Evolutionary conservation across 2,888 invertebrate species (phyloP), one percentile per base, ranked within the genome.

Genomic region (Alsophila aescularia): DNA sequence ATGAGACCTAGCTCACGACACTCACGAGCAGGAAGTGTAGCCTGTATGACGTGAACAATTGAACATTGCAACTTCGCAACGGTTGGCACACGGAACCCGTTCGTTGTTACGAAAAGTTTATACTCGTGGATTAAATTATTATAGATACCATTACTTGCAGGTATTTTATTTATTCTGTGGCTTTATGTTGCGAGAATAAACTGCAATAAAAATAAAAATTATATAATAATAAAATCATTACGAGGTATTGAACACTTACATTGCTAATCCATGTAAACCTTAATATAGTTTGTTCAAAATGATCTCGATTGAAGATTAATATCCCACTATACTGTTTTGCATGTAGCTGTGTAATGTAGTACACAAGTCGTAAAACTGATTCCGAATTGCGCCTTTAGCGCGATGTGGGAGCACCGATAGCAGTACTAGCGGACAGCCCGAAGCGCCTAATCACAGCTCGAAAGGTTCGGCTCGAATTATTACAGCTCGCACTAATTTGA

Each of bases 401-500:
- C 34, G 49, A 44, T 32, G 39, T 49, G 48, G 37, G 36, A 34
- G 39, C 36, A 16, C 39, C 10, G 44, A n/a, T n/a, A n/a, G n/a
- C n/a, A n/a, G n/a, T n/a, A n/a, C 50, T 34, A 47, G 56, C 52
- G 53, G 64, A 59, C 63, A 56, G 66, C 64, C 62, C 64, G 55
- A 59, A 62, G 64, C 67, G 64, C 61, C 77, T 80, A 79, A 81
- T 77, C 76, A 70, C 73, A 53, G 73, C 67, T 73, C 68, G 72
- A 81, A 77, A 70, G 75, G 79, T 75, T 75, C 75, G 79, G 69
- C 73, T 82, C 80, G 79, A 85, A 85, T 84, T 83, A 85, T 83
- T 86, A 80, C 85, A 86, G 78, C 85, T 83, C 81, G 85, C 81
- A 85, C 83, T 87, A 87, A 89, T 88, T 88, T 88, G 83, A 88